Conservation (phyloP, 1,140 invertebrate genomes). For the Formica exsecta region DNA sequence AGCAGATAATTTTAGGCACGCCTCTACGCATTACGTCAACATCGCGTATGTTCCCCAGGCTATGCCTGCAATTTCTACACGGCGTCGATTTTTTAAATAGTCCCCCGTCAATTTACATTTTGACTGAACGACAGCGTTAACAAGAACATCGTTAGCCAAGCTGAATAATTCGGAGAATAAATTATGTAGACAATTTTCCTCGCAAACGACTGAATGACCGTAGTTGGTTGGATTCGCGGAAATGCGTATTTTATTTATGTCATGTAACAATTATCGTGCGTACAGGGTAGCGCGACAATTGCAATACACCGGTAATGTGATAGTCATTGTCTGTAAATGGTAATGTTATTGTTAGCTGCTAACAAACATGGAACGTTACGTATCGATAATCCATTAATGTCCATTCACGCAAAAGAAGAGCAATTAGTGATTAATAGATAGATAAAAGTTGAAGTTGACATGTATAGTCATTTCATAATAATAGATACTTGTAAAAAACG, state of each 20-base stretch:
- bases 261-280: not conserved
- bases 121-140: constrained; percentile 9
- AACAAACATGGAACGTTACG: not conserved
- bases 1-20: constrained; percentile 75
- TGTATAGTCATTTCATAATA: not conserved
- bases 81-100: constrained; percentile 67
- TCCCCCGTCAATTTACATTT: not conserved
- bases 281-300: not conserved
- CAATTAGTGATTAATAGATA: not conserved
- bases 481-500: too few relatives aligned
- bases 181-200: constrained; percentile 13
- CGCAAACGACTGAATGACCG: not conserved
- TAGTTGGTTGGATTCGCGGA: not conserved
- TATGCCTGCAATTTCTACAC: constrained; percentile 57
- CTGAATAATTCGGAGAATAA: not conserved
- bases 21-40: constrained; percentile 66
- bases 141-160: not conserved
- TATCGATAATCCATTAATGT: not conserved
- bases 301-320: not conserved
- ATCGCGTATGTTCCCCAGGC: constrained; percentile 1
- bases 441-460: not conserved
- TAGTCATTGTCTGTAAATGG: constrained; percentile 21
- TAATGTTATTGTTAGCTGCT: not conserved
- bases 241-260: constrained; percentile 1
- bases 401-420: not conserved